Evolutionary conservation across 1,140 invertebrate species (phyloP).

Genomic region (Gonatopus flavifemur): DNA sequence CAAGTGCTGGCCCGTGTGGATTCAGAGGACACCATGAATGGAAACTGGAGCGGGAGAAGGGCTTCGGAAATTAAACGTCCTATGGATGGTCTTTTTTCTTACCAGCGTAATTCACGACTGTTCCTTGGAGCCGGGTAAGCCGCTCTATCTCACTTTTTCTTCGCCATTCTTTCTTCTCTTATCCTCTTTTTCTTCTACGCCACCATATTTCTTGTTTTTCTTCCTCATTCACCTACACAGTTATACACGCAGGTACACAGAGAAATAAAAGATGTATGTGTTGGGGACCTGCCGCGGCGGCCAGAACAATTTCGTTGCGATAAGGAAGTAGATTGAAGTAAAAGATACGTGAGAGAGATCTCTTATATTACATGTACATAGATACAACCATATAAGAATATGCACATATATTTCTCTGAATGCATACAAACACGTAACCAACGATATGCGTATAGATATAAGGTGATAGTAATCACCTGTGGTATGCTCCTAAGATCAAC

Average conservation of each 20-base stretch:
- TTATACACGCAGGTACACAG: slow-evolving; percentile 5
- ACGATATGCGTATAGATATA: background rate
- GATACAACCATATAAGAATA: slow-evolving; percentile 1
- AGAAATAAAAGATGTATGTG: background rate
- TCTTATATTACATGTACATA: too few species aligned
- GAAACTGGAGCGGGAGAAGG: slow-evolving; percentile 53
- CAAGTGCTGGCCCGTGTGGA: slow-evolving; percentile 34
- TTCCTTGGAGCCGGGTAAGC: slow-evolving; percentile 30
- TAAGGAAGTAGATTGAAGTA: slow-evolving; percentile 46
- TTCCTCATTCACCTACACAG: slow-evolving; percentile 1
- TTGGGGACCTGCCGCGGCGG: slow-evolving; percentile 31
- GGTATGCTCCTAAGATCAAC: too few species aligned
- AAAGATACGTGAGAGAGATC: slow-evolving; percentile 32
- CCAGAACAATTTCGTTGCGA: slow-evolving; percentile 46
- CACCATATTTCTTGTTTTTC: background rate
- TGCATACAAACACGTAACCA: background rate
- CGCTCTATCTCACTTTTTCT: slow-evolving; percentile 14
- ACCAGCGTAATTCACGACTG: slow-evolving; percentile 50
- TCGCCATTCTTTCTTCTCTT: slow-evolving; percentile 15
- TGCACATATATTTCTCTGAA: background rate
- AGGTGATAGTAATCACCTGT: too few species aligned
- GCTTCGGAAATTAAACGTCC: slow-evolving; percentile 60
- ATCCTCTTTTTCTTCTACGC: slow-evolving; percentile 12
- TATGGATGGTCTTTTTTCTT: slow-evolving; percentile 50
- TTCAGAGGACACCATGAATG: slow-evolving; percentile 47